These are phyloP conservation scores for Darevskia mixta DNA, from an alignment of 2,797 vertebrate species.

Conservation along the genomic window DNA sequence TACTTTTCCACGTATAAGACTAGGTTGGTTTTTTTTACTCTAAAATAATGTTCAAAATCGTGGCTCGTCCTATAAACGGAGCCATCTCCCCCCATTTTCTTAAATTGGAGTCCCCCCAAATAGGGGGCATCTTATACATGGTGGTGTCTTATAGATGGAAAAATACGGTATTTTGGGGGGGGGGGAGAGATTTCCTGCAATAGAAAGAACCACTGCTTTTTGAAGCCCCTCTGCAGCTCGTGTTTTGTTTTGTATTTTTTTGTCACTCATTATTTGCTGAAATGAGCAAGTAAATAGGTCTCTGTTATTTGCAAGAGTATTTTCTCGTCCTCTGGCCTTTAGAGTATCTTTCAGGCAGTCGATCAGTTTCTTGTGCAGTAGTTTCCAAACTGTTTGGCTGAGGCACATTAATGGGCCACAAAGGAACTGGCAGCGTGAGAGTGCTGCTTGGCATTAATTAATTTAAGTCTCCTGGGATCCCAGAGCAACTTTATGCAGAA, in stretches of 20 bases:
- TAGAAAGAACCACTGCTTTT: not conserved
- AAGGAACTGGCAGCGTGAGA: not conserved
- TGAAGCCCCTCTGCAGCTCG: too few relatives aligned
- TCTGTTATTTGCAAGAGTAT: not conserved
- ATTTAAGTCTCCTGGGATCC: not conserved
- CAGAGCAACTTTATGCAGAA: not conserved
- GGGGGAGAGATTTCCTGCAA: not conserved
- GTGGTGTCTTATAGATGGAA: too few relatives aligned
- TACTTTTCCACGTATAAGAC: too few relatives aligned
- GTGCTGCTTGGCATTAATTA: not conserved
- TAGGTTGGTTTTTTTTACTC: too few relatives aligned
- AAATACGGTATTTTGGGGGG: not conserved
- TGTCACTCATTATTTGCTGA: too few relatives aligned
- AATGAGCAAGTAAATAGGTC: not conserved
- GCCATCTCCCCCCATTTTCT: too few relatives aligned
- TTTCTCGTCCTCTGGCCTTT: not conserved
- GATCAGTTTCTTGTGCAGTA: not conserved
- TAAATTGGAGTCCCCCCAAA: too few relatives aligned
- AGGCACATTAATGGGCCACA: not conserved
- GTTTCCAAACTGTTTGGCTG: not conserved
- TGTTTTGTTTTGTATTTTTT: too few relatives aligned
- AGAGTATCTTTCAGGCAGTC: rapidly evolving
- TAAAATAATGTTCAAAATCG: too few relatives aligned
- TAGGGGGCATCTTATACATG: too few relatives aligned
- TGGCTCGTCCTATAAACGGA: too few relatives aligned